Evolutionary conservation across 2,797 vertebrate species (phyloP).

Genomic region (Malacoraja senta): DNA sequence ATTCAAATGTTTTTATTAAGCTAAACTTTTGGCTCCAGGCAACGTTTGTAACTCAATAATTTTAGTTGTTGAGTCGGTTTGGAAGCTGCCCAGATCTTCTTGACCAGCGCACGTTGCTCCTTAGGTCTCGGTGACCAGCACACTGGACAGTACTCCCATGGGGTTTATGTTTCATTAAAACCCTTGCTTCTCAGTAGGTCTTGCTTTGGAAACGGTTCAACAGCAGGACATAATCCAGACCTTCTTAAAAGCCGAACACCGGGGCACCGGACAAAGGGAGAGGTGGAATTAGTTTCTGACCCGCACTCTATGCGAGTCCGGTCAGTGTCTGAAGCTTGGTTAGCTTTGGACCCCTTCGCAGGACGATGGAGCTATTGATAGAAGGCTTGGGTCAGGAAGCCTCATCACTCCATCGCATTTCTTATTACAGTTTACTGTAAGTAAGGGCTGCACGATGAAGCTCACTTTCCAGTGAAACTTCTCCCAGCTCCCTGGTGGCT

Average conservation of each 20-base stretch:
- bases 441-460: not conserved
- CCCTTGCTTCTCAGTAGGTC: not conserved
- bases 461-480: not conserved
- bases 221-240: constrained; percentile 15
- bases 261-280: not conserved
- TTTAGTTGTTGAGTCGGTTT: not conserved
- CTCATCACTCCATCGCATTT: not conserved
- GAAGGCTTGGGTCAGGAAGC: no score
- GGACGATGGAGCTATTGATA: not conserved
- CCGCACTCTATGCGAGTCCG: no score
- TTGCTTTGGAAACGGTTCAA: not conserved
- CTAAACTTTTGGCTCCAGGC: not conserved
- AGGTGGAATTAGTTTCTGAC: not conserved
- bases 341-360: not conserved
- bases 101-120: not conserved
- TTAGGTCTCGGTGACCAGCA: constrained; percentile 4
- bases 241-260: not conserved
- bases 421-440: not conserved
- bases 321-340: not conserved
- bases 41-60: not conserved
- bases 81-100: not conserved
- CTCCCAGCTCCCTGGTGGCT: not conserved
- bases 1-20: not conserved
- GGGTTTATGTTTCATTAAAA: not conserved
- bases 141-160: not conserved